These are phyloP conservation scores for Lota lota DNA, from an alignment of 2,113 vertebrate species.

Conservation along the genomic window DNA sequence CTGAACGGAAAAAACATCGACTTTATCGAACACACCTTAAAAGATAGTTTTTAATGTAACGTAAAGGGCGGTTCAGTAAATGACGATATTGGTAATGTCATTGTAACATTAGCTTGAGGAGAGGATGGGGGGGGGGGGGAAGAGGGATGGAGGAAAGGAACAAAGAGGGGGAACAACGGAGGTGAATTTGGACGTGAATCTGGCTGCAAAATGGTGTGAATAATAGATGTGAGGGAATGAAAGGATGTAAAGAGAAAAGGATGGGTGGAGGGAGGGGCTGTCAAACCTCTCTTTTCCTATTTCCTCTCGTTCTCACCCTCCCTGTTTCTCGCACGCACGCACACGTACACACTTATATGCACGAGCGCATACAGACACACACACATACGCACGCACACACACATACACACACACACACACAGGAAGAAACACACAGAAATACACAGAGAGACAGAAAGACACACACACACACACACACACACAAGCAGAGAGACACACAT, in stretches of 20 bases:
- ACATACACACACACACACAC: too few relatives aligned
- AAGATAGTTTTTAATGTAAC: too few relatives aligned
- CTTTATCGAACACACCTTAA: too few relatives aligned
- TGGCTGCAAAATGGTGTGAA: slow-evolving; percentile 50
- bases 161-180: neutral
- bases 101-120: neutral
- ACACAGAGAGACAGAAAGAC: too few relatives aligned
- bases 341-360: neutral
- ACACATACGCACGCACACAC: slow-evolving; percentile 6
- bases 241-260: slow-evolving; percentile 33
- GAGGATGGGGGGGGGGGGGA: neutral
- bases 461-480: too few relatives aligned
- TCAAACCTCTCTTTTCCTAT: slow-evolving; percentile 13
- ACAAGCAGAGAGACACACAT: too few relatives aligned
- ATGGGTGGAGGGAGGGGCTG: neutral
- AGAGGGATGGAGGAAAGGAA: neutral
- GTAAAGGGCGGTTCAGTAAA: too few relatives aligned
- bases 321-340: slow-evolving; percentile 10
- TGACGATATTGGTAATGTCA: too few relatives aligned
- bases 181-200: slow-evolving; percentile 35
- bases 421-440: too few relatives aligned
- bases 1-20: too few relatives aligned
- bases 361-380: neutral
- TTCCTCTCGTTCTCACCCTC: slow-evolving; percentile 5
- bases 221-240: slow-evolving; percentile 53